These are phyloP conservation scores for Rhynchomys soricoides DNA, from an alignment of 2,113 vertebrate species.

Conservation along the genomic window DNA sequence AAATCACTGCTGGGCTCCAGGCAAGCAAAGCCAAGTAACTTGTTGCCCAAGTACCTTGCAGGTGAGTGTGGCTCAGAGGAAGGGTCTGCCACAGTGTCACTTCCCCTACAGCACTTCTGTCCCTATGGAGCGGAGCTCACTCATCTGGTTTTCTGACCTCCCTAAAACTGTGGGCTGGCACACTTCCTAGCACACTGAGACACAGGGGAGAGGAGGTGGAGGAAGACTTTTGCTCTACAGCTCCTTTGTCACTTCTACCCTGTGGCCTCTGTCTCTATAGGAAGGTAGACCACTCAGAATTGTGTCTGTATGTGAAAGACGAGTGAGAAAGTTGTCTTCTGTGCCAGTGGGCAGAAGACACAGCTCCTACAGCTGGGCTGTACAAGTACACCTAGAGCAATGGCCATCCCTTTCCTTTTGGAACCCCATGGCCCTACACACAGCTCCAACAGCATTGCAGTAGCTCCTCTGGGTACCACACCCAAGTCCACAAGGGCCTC, in stretches of 20 bases:
- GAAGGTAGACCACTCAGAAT: background rate
- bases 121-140: background rate
- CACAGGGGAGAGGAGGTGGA: fast-evolving
- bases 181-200: background rate
- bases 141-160: background rate
- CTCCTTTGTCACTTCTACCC: background rate
- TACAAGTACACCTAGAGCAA: background rate
- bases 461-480: background rate
- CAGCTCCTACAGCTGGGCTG: background rate
- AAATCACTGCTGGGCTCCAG: background rate
- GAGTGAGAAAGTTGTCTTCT: background rate
- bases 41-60: background rate
- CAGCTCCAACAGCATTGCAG: background rate
- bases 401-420: background rate
- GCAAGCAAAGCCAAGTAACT: background rate
- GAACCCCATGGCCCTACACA: background rate
- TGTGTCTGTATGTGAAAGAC: background rate
- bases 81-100: fast-evolving
- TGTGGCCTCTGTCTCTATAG: background rate
- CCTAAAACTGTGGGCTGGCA: background rate
- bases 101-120: background rate
- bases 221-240: background rate
- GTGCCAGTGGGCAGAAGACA: background rate
- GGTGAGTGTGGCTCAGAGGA: background rate
- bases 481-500: background rate